Base-by-base conservation (phyloP, 2,888 invertebrate species). In the Eulithis testata region DNA sequence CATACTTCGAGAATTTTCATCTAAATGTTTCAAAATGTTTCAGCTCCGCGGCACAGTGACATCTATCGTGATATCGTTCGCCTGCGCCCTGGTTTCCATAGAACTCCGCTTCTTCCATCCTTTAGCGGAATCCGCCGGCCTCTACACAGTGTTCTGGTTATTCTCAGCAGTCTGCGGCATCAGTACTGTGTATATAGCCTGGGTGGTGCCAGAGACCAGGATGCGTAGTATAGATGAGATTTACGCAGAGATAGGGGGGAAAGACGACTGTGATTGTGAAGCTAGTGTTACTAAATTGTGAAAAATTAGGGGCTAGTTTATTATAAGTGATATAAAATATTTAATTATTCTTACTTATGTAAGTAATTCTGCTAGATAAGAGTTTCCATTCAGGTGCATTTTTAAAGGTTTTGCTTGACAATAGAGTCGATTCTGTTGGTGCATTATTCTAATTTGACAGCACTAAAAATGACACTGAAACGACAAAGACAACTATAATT, bases 21-120 rank as follows among this genome's bases (percentile, higher is more conserved):
- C 21, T 21, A 21, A 21, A 21, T 21, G 21, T 21, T 21, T 21
- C 21, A 21, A 21, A 21, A 21, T 21, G 21, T 66, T 66, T 12
- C 86, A 93, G 92, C 82, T 90, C 7, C 88, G 92, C 2, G 91
- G 92, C 37, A 91, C 91, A 5, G 91, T 92, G 0, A 92, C 91
- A 0, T 86, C 92, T 0, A 85, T 91, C 21, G 89, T 91, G 0
- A 92, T 91, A 45, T 85, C 92, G 0, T 87, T 90, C 70, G 89
- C 91, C 0, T 91, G 91, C 66, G 84, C 82, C 0, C 76, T 91
- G 1, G 91, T 90, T 44, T 91, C 91, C 1, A 72, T 91, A 0
- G 85, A 91, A 58, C 84, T 93, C 0, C 73, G 91, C n/a, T 82
- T 88, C 5, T 92, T 93, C 81, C 91, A 93, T 8, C 91, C 91